A percentile compares a stretch with the other conserved stretches of the same genome.
Evolutionary conservation across 2,113 vertebrate genomes (phyloP).

Genomic region (Benitochromis conjunctus): DNA sequence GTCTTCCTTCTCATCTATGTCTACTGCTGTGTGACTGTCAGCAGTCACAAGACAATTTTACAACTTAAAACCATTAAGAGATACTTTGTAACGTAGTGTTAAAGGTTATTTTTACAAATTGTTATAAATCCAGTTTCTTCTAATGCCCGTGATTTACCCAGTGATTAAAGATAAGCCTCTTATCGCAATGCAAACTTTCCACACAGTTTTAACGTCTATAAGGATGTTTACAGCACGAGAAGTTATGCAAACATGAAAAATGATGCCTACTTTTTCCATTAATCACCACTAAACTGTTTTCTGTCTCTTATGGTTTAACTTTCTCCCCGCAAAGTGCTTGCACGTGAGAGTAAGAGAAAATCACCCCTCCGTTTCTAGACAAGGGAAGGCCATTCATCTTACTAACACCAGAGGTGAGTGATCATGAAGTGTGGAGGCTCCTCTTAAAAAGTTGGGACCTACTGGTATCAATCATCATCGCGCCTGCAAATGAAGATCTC

Average conservation of each 20-base stretch:
- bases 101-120: background rate
- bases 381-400: conserved; percentile 53
- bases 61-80: background rate
- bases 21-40: background rate
- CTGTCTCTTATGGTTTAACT: background rate
- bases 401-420: conserved; percentile 45
- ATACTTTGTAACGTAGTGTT: background rate
- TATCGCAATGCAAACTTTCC: conserved; percentile 7
- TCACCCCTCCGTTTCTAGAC: conserved; percentile 19
- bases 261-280: background rate
- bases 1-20: background rate
- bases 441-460: conserved; percentile 22
- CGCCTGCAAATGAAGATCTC: conserved; percentile 38
- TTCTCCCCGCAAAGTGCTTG: background rate
- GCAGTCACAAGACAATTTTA: background rate
- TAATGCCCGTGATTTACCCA: background rate
- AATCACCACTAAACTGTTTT: conserved; percentile 8
- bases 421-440: conserved; percentile 49
- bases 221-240: conserved; percentile 7
- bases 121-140: background rate
- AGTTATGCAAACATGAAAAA: conserved; percentile 29
- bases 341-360: conserved; percentile 40
- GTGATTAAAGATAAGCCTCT: conserved; percentile 15
- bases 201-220: background rate
- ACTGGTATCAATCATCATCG: conserved; percentile 61